Evolutionary conservation across 2,113 vertebrate species (phyloP).

Genomic region (Podarcis muralis): DNA sequence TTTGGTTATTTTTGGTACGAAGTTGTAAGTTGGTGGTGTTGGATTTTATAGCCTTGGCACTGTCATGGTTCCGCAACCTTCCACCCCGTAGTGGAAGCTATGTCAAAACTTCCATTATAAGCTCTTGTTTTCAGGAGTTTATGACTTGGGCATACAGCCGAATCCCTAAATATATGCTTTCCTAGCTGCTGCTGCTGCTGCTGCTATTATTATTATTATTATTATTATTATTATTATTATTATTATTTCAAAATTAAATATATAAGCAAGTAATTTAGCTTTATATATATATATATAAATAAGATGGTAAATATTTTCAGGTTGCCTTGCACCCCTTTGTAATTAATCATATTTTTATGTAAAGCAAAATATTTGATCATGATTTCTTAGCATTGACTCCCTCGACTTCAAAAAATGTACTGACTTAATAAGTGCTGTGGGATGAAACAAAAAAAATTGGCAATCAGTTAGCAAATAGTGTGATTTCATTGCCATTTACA

Average conservation of each 20-base stretch:
- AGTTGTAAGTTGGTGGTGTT: conserved; percentile 56
- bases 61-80: conserved; percentile 9
- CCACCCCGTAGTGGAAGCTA: conserved; percentile 15
- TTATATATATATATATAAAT: not conserved
- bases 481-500: conserved; percentile 27
- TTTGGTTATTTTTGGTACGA: conserved; percentile 68
- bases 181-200: not conserved
- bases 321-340: not conserved
- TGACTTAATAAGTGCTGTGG: conserved; percentile 12
- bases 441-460: conserved; percentile 23
- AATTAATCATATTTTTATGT: conserved; percentile 17
- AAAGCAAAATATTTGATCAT: not conserved
- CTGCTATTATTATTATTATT: not conserved
- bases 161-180: not conserved
- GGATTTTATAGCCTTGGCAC: conserved; percentile 66
- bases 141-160: not conserved
- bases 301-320: not conserved
- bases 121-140: conserved; percentile 7
- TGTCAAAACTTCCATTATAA: conserved; percentile 46
- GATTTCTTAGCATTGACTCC: not conserved
- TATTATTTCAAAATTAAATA: not conserved
- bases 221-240: not conserved
- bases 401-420: not conserved
- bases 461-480: conserved; percentile 24
- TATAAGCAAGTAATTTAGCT: not conserved